Evolutionary conservation across 2,113 vertebrate genomes (phyloP), one percentile per base, ranked within the genome.

Genomic region (Salvator merianae): DNA sequence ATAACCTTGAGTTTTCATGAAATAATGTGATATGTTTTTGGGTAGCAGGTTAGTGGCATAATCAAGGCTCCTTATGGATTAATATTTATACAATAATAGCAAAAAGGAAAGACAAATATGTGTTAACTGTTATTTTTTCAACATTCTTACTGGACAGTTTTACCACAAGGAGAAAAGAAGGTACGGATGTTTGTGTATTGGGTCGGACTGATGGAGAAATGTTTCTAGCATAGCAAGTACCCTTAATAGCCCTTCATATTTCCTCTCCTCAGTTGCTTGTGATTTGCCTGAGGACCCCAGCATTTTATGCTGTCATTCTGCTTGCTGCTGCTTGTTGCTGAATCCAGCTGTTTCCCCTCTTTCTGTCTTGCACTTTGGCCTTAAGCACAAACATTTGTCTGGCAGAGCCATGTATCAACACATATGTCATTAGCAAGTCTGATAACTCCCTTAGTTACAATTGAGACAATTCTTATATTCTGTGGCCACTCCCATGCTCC

Each of bases 251-350:
- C 77, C 82, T 90, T 90, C 0, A 73, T 1, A 85, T 75, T 66
- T 74, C 30, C 47, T 84, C 84, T 43, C 77, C 89, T 79, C 65
- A 20, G 4, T 68, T 88, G 81, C 59, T 10, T 74, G 86, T 70
- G 90, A 90, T 83, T 77, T 50, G 83, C 76, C 83, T 87, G 62
- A 89, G 90, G 81, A 78, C 87, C 91, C 93, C 50, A 84, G 34
- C 69, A 24, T 92, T 92, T 77, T 92, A 82, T 71, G 66, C 66
- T 88, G 78, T 92, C 85, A 86, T 34, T 89, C 83, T 68, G 34
- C 76, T 84, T 79, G 83, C 68, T 84, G 68, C 30, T 79, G 76
- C 69, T 86, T 90, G 75, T 83, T 4, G 0, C 34, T 88, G 82
- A 84, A 85, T 92, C 81, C 87, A 91, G 84, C 84, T 90, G 83